Base-by-base conservation (phyloP, 2,888 invertebrate species). In the Macrostomum cliftonense region DNA sequence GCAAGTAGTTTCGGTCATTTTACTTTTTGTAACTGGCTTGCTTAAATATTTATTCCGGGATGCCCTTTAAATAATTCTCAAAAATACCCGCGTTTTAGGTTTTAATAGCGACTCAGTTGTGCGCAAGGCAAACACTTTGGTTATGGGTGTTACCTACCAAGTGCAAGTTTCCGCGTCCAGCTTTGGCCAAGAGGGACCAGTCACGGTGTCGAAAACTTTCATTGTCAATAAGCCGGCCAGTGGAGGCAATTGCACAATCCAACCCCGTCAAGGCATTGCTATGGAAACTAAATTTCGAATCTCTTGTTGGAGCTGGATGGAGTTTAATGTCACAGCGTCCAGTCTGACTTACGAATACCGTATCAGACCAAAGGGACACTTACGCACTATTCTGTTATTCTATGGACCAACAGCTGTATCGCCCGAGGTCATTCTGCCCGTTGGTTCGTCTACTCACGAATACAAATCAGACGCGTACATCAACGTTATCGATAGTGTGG, bases 221-320 rank as follows among this genome's bases (percentile, higher is more conserved):
- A 16, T 45, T 12, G 38, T 38, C 4, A 45, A 45, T 28, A 17
- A 45, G 11, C 45, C 45, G 2, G 21, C 45, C 7, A 16, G 16
- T n/a, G 45, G 28, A 12, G 45, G 45, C 45, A 20, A 45, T 16
- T 45, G 45, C 45, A 37, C 17, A 5, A 38, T 45, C 20, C 13
- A 19, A 12, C 45, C 45, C 13, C 36, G 45, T 16, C 13, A 45
- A 45, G 45, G 45, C 14, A 45, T 28, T 20, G 45, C 45, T 4
- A 37, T 38, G n/a, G 21, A 45, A 17, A 45, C 45, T 2, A 19
- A 17, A 21, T 45, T 45, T 20, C 37, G 17, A 17, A 16, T 45
- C 12, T 19, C 12, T 20, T 45, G 45, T 20, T 37, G 38, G 14
- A 5, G 28, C 13, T 45, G 45, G 45, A 45, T 37, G 12, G 45